Conservation (phyloP, 2,113 vertebrate species). For the Gallinago undulata region DNA sequence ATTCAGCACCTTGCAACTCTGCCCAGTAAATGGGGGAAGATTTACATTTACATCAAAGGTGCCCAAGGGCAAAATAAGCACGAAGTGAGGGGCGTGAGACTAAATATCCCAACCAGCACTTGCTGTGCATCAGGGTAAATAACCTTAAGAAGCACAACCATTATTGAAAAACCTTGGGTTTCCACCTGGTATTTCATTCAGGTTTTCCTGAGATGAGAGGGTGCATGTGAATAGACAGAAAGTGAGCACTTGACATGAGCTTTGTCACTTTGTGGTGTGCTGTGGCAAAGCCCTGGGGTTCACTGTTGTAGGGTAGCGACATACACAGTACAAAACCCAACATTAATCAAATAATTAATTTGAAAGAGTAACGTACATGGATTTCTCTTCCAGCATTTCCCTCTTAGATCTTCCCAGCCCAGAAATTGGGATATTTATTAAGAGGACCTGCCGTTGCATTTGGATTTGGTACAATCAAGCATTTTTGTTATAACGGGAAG, state of each 20-base stretch:
- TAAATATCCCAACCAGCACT: not conserved
- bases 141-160: not conserved
- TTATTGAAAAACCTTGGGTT: not conserved
- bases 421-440: not conserved
- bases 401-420: not conserved
- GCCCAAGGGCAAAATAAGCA: not conserved
- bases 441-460: not conserved
- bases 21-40: no score
- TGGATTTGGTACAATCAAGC: not conserved
- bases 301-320: not conserved
- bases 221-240: not conserved
- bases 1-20: not conserved
- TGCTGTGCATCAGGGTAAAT: not conserved
- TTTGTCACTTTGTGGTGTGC: not conserved
- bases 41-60: not conserved
- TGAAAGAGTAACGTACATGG: not conserved
- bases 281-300: not conserved
- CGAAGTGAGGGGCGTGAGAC: not conserved
- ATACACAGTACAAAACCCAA: not conserved
- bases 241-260: not conserved
- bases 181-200: not conserved
- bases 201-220: not conserved
- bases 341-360: not conserved
- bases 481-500: not conserved
- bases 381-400: not conserved